Percentiles rank a stretch among this genome's conserved stretches.
Conservation (phyloP, 2,888 invertebrate genomes). For the Spilosoma lubricipeda region DNA sequence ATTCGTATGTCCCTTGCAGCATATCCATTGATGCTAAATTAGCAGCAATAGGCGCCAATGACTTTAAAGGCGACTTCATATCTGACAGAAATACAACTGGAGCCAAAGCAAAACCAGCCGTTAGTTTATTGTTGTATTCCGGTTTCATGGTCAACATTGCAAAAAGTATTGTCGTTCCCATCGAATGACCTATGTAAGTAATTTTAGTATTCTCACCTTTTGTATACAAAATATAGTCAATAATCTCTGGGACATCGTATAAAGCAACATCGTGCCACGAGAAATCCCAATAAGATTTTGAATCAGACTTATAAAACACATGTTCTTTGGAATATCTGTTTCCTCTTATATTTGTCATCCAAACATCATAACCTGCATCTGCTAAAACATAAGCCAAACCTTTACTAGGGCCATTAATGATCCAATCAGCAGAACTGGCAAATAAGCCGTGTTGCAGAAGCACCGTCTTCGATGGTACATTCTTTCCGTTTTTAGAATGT, state of each 20-base stretch:
- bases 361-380: slow-evolving; percentile 91
- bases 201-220: slow-evolving; percentile 71
- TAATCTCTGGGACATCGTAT: slow-evolving; percentile 94
- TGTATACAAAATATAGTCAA: slow-evolving; percentile 87
- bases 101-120: slow-evolving; percentile 89
- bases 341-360: slow-evolving; percentile 94
- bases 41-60: slow-evolving; percentile 88
- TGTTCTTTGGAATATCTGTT: slow-evolving; percentile 91
- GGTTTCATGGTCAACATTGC: slow-evolving; percentile 89
- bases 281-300: slow-evolving; percentile 89
- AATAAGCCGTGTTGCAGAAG: slow-evolving; percentile 94
- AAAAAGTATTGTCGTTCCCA: slow-evolving; percentile 93
- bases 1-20: slow-evolving; percentile 89
- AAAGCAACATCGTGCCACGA: slow-evolving; percentile 96
- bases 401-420: slow-evolving; percentile 89
- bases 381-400: slow-evolving; percentile 89
- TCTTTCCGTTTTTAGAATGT: slow-evolving; percentile 68
- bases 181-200: slow-evolving; percentile 95
- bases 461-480: slow-evolving; percentile 73
- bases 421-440: slow-evolving; percentile 92
- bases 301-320: slow-evolving; percentile 80
- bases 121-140: slow-evolving; percentile 88
- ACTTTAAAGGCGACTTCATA: slow-evolving; percentile 88
- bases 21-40: slow-evolving; percentile 87
- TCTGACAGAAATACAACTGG: slow-evolving; percentile 89